Evolutionary conservation across 2,888 invertebrate genomes (phyloP).

Genomic region (Dryobota labecula): DNA sequence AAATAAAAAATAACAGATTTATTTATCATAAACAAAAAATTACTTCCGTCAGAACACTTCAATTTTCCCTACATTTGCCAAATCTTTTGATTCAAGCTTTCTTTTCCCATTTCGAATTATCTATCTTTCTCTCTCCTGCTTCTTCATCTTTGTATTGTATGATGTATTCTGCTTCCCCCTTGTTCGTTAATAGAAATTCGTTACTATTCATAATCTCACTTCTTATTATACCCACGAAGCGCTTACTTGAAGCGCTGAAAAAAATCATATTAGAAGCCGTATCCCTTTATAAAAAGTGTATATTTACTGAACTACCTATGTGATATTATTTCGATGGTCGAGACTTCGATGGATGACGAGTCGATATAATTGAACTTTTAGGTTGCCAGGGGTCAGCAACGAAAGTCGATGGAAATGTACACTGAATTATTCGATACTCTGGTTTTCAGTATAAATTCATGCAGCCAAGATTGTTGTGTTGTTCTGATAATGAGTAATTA

Average conservation of each 20-base stretch:
- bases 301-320: neutral
- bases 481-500: too few relatives aligned
- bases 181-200: neutral
- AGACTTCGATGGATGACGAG: too few relatives aligned
- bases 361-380: neutral
- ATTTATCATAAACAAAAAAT: slow-evolving; percentile 4
- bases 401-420: neutral
- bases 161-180: slow-evolving; percentile 17
- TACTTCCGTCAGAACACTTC: neutral
- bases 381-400: neutral
- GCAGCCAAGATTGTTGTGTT: neutral
- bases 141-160: slow-evolving; percentile 34
- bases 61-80: neutral
- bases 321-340: neutral
- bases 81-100: slow-evolving; percentile 8
- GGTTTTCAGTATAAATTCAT: neutral
- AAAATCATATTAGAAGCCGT: neutral
- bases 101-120: neutral
- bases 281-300: neutral
- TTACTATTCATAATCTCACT: neutral
- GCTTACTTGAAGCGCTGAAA: slow-evolving; percentile 30
- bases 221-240: slow-evolving; percentile 18
- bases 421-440: neutral
- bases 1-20: neutral
- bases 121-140: slow-evolving; percentile 1